phyloP scores from a whole-genome alignment of 1,140 invertebrate genomes.

The Megathymus violae region DNA sequence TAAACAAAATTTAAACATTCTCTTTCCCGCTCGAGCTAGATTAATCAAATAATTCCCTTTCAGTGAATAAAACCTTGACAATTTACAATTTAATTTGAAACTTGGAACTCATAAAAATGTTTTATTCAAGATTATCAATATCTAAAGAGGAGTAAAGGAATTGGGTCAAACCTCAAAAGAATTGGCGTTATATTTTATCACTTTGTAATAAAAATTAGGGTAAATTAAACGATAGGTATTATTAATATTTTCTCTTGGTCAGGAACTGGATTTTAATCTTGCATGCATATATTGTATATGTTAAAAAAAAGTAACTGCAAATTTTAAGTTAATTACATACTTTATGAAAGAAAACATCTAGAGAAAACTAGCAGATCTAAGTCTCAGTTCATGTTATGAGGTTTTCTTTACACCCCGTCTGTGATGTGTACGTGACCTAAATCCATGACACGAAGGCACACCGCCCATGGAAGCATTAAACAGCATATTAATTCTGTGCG shows the following conservation, averaged over 20 bases:
- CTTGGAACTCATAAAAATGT: not conserved
- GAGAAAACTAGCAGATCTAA: too few species aligned
- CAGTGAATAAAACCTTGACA: conserved; percentile 1
- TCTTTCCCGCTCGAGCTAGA: not conserved
- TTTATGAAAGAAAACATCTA: too few species aligned
- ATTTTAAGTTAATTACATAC: too few species aligned
- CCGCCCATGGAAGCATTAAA: conserved; percentile 25
- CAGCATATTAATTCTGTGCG: conserved; percentile 33
- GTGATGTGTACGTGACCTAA: too few species aligned
- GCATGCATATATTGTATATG: too few species aligned
- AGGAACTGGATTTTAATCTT: too few species aligned
- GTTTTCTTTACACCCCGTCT: too few species aligned
- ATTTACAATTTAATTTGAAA: conserved; percentile 6
- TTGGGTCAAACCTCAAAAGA: conserved; percentile 2
- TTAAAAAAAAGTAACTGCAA: too few species aligned
- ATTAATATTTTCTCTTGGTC: too few species aligned
- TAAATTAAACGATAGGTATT: too few species aligned
- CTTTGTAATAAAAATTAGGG: too few species aligned
- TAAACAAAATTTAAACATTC: not conserved
- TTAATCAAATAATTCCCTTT: not conserved
- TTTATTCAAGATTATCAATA: conserved; percentile 5
- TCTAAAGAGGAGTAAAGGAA: not conserved
- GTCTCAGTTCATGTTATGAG: too few species aligned
- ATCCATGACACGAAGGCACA: conserved; percentile 13
- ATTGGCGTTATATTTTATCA: not conserved